Evolutionary conservation across 2,888 invertebrate species (phyloP).

Genomic region (Tetragonisca angustula): DNA sequence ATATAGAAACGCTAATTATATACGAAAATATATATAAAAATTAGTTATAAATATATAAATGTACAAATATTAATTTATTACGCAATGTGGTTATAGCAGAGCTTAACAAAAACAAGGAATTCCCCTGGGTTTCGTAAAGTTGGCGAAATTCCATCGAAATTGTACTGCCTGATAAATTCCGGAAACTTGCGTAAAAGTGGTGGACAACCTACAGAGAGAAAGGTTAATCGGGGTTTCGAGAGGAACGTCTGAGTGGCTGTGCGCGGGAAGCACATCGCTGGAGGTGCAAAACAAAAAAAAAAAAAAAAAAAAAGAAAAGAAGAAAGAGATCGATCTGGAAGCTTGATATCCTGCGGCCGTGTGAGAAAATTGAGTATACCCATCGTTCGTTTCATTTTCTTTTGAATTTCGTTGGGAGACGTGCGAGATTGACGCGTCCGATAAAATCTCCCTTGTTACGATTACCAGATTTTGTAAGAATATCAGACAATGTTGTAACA

Average conservation of each 20-base stretch:
- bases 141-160: background rate
- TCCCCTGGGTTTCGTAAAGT: background rate
- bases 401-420: slow-evolving; percentile 2
- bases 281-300: slow-evolving; percentile 52
- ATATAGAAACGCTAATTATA: too few species aligned
- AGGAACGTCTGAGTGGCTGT: slow-evolving; percentile 36
- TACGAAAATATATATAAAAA: too few species aligned
- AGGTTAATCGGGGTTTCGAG: slow-evolving; percentile 34
- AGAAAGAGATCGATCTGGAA: slow-evolving; percentile 35
- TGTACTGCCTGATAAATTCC: background rate
- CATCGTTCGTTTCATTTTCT: background rate
- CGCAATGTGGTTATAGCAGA: background rate
- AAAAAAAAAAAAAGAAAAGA: slow-evolving; percentile 26
- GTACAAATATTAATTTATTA: too few species aligned
- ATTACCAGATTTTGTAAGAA: too few species aligned
- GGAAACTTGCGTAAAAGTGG: slow-evolving; percentile 48
- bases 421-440: background rate
- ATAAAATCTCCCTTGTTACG: background rate
- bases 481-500: too few species aligned
- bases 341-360: slow-evolving; percentile 39
- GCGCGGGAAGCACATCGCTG: slow-evolving; percentile 46
- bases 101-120: background rate
- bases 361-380: slow-evolving; percentile 16
- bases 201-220: slow-evolving; percentile 41
- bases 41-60: too few species aligned